These are phyloP conservation scores for Thecophora atra DNA, from an alignment of 2,888 invertebrate genomes.

Conservation along the genomic window DNA sequence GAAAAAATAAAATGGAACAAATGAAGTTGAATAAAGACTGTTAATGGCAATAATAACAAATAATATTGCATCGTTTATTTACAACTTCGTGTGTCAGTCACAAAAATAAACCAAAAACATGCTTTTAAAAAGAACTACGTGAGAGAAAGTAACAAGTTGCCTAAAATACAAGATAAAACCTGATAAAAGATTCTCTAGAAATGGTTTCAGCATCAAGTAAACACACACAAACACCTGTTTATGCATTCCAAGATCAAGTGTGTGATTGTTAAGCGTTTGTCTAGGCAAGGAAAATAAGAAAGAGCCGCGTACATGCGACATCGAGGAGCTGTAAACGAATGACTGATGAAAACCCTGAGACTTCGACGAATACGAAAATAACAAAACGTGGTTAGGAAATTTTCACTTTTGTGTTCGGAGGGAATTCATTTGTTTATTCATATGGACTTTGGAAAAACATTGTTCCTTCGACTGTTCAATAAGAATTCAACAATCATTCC, in stretches of 20 bases:
- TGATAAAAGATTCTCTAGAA: background rate
- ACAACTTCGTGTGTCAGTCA: background rate
- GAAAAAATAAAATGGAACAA: background rate
- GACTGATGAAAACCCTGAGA: too few relatives aligned
- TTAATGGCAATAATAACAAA: slow-evolving; percentile 1
- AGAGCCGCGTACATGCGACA: too few relatives aligned
- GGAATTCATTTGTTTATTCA: background rate
- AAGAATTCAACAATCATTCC: background rate
- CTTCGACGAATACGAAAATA: too few relatives aligned
- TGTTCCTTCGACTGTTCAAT: background rate
- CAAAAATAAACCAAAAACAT: background rate
- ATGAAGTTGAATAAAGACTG: background rate
- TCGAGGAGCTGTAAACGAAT: too few relatives aligned
- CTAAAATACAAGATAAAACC: background rate
- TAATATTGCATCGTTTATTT: too few relatives aligned
- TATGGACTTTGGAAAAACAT: too few relatives aligned
- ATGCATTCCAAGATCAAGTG: background rate
- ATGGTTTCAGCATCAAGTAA: background rate
- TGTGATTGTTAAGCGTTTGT: background rate
- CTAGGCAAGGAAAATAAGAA: too few relatives aligned
- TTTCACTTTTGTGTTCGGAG: background rate
- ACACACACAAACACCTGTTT: slow-evolving; percentile 6
- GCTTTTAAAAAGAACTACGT: background rate
- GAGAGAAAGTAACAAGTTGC: slow-evolving; percentile 19
- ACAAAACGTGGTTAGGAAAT: too few relatives aligned